A percentile compares a stretch with the other conserved stretches of the same genome.
These are phyloP conservation scores for Falco peregrinus DNA, from an alignment of 2,797 vertebrate species.

Conservation along the genomic window DNA sequence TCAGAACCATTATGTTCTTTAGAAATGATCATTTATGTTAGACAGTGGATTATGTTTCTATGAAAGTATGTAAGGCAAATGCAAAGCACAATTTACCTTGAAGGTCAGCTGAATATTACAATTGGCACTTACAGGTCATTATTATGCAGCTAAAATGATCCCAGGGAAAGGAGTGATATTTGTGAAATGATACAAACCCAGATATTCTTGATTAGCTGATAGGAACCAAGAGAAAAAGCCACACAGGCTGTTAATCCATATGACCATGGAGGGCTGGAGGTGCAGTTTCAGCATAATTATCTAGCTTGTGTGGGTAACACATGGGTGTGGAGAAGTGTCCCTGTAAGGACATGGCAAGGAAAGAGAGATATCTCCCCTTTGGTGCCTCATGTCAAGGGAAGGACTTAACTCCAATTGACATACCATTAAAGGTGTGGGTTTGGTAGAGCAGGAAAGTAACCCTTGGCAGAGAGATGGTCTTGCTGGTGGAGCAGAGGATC, in stretches of 20 bases:
- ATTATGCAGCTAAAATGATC: constrained; percentile 19
- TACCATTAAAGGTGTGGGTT: not conserved
- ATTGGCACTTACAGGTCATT: constrained; percentile 19
- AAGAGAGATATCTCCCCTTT: not conserved
- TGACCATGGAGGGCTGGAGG: not conserved
- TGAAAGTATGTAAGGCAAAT: constrained; percentile 55
- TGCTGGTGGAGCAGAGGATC: not conserved
- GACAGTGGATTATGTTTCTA: constrained; percentile 39
- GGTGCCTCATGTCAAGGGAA: not conserved
- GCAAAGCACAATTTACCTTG: constrained; percentile 64
- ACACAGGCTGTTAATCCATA: not conserved
- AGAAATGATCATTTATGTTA: constrained; percentile 66
- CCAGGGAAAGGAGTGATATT: constrained; percentile 11
- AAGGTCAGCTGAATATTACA: constrained; percentile 64
- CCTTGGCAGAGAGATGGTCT: not conserved
- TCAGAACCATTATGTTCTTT: constrained; percentile 61
- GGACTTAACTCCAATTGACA: not conserved
- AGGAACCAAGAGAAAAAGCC: not conserved
- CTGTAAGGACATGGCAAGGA: not conserved
- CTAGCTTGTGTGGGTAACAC: not conserved
- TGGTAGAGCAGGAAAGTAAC: not conserved
- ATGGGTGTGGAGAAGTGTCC: not conserved
- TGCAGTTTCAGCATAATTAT: not conserved
- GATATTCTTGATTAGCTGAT: not conserved
- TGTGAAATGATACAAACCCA: constrained; percentile 7